Percentiles rank a stretch among this genome's conserved stretches.
These are phyloP conservation scores for Neelides folsomi DNA, from an alignment of 2,888 invertebrate genomes.

Conservation along the genomic window DNA sequence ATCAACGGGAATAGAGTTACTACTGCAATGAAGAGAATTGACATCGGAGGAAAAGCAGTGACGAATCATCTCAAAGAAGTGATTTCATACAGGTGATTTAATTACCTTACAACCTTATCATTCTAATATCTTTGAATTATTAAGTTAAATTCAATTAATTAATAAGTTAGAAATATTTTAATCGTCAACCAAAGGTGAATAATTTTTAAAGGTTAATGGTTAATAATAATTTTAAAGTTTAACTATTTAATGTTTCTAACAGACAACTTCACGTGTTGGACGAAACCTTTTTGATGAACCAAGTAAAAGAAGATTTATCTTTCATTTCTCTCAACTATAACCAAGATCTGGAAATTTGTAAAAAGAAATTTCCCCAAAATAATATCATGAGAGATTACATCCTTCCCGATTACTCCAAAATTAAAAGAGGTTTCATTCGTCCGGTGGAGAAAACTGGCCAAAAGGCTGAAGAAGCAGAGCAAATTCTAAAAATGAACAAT, in stretches of 20 bases:
- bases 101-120: no score
- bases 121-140: no score
- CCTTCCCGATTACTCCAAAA: constrained; percentile 84
- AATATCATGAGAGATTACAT: constrained; percentile 78
- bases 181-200: no score
- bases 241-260: constrained; percentile 1
- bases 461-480: constrained; percentile 39
- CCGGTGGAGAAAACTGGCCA: constrained; percentile 40
- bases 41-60: constrained; percentile 89
- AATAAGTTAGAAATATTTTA: no score
- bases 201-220: no score
- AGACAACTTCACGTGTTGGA: constrained; percentile 95
- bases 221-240: no score
- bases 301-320: constrained; percentile 94
- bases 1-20: constrained; percentile 59
- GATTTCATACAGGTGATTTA: constrained; percentile 70
- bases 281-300: constrained; percentile 95
- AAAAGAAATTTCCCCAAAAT: constrained; percentile 46
- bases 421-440: constrained; percentile 62
- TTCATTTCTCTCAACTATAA: constrained; percentile 77
- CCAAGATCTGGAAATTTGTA: constrained; percentile 60
- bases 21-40: constrained; percentile 64
- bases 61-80: constrained; percentile 97
- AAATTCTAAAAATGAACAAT: constrained; percentile 70
- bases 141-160: no score